phyloP scores from a whole-genome alignment of 2,888 invertebrate genomes.

The Yponomeuta cagnagella region DNA sequence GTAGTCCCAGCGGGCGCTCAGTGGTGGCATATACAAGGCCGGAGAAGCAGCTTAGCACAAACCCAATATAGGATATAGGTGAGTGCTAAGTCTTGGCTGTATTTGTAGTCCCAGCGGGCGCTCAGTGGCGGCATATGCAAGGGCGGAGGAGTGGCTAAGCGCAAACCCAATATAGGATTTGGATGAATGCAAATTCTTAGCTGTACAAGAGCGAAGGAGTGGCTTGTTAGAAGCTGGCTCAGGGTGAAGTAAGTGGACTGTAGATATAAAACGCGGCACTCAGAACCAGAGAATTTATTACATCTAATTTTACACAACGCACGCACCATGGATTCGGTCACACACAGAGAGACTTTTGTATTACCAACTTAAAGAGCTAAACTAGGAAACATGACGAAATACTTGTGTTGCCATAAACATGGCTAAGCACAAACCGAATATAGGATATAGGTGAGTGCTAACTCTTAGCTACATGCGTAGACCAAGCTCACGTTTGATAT shows the following conservation, averaged over 20 bases:
- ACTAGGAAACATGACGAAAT: too few relatives aligned
- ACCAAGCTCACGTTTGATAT: too few relatives aligned
- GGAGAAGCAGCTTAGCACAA: conserved; percentile 59
- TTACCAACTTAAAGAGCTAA: too few relatives aligned
- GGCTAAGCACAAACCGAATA: conserved; percentile 93
- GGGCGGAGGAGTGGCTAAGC: conserved; percentile 30
- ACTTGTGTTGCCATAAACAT: too few relatives aligned
- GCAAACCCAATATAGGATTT: conserved; percentile 76
- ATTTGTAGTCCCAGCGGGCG: not conserved
- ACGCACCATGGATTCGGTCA: too few relatives aligned
- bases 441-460: conserved; percentile 94
- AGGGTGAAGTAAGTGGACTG: too few relatives aligned
- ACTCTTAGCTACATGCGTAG: conserved; percentile 17
- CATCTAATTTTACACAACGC: too few relatives aligned
- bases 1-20: not conserved
- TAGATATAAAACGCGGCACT: too few relatives aligned
- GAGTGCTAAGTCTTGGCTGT: conserved; percentile 39
- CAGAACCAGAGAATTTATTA: too few relatives aligned
- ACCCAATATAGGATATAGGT: conserved; percentile 63
- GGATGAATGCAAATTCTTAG: conserved; percentile 29
- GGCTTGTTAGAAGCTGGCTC: conserved; percentile 6
- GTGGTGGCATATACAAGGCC: not conserved
- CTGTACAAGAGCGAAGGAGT: conserved; percentile 68
- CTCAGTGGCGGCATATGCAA: not conserved
- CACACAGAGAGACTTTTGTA: too few relatives aligned